Percentiles rank a stretch among this genome's conserved stretches.
Conservation (phyloP, 2,888 invertebrate species). For the Lordiphosa fenestrarum region DNA sequence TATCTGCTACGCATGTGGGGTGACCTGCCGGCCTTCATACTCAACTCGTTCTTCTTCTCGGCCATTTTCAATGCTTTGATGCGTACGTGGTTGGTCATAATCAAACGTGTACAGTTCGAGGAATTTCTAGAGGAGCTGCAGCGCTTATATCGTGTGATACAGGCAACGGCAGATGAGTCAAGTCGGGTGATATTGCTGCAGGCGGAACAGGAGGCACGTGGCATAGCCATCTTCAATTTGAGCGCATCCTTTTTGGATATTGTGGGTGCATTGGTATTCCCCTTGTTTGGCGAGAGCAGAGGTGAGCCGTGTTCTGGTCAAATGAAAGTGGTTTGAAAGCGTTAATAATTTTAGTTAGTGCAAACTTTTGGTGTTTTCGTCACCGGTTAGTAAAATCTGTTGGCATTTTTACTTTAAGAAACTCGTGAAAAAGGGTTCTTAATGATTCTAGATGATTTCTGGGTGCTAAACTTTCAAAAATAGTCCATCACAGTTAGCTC, state of each 20-base stretch:
- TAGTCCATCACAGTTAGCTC: too few species aligned
- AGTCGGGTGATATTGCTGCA: conserved; percentile 42
- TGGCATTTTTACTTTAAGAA: too few species aligned
- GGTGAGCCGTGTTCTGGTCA: conserved; percentile 36
- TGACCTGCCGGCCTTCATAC: conserved; percentile 65
- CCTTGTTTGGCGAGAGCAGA: conserved; percentile 57
- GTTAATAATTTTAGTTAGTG: too few species aligned
- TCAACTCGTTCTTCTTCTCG: conserved; percentile 70
- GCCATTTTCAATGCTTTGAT: conserved; percentile 72
- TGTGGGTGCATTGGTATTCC: conserved; percentile 59
- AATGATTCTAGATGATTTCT: too few species aligned
- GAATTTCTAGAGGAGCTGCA: conserved; percentile 58
- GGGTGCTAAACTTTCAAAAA: too few species aligned
- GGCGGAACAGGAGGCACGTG: conserved; percentile 57
- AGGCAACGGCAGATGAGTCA: conserved; percentile 47
- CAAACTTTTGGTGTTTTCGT: too few species aligned
- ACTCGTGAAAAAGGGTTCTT: too few species aligned
- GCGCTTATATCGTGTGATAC: conserved; percentile 62
- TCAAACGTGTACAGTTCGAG: conserved; percentile 67
- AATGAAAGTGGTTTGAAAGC: neutral
- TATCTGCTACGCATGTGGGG: conserved; percentile 67
- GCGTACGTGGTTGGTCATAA: conserved; percentile 70
- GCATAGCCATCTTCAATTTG: conserved; percentile 72
- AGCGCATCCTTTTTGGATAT: conserved; percentile 63
- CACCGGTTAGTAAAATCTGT: too few species aligned